Conservation (phyloP, 2,113 vertebrate species). For the Micromys minutus region DNA sequence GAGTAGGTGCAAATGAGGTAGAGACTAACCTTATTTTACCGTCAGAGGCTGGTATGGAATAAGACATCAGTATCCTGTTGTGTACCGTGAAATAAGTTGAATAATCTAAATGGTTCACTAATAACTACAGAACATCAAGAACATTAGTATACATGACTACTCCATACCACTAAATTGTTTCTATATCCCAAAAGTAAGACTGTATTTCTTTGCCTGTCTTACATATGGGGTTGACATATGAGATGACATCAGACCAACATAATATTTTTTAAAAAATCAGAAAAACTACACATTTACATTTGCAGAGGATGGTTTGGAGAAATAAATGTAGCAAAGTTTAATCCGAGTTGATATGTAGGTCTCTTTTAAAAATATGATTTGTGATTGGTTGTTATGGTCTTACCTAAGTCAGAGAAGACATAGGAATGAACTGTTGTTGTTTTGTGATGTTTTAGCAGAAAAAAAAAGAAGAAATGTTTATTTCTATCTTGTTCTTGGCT, state of each 20-base stretch:
- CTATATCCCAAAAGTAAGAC: not conserved
- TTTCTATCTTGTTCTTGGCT: not conserved
- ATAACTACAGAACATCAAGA: not conserved
- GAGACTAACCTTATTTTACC: not conserved
- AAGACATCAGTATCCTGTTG: not conserved
- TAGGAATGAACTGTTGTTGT: not conserved
- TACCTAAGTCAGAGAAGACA: not conserved
- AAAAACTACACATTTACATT: not conserved
- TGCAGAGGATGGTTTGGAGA: not conserved
- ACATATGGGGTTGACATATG: not conserved
- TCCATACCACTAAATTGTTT: not conserved
- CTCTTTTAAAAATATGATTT: not conserved
- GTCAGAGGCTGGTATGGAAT: not conserved
- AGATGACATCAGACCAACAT: conserved; percentile 32
- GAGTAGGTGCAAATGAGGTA: not conserved
- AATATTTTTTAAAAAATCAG: not conserved
- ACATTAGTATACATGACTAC: not conserved
- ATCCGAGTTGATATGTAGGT: not conserved
- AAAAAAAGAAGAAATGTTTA: not conserved
- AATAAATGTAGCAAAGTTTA: not conserved
- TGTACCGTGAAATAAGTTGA: not conserved
- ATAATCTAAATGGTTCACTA: not conserved
- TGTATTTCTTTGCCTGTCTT: not conserved
- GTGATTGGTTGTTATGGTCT: not conserved
- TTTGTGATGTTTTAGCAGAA: not conserved